phyloP scores from a whole-genome alignment of 2,888 invertebrate genomes.

The Leptopilina syphax region DNA sequence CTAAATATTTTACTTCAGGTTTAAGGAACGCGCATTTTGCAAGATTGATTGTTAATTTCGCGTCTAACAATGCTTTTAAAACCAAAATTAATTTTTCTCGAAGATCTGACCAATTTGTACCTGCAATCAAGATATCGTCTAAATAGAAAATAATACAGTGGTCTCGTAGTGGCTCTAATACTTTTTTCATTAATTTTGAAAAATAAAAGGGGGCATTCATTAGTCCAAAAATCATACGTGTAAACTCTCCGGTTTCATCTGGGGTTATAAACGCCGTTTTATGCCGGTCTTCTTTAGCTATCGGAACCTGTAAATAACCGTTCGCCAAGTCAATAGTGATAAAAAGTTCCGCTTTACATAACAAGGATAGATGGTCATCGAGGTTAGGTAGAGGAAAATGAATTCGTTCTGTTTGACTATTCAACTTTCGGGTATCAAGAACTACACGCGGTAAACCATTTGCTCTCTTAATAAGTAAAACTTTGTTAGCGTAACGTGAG shows the following conservation, averaged over 20 bases:
- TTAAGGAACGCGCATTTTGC: neutral
- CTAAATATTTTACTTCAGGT: neutral
- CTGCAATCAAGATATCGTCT: neutral
- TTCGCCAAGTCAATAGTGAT: too few relatives aligned
- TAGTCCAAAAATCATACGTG: neutral
- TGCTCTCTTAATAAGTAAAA: too few relatives aligned
- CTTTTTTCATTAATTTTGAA: neutral
- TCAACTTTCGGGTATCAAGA: too few relatives aligned
- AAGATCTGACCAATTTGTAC: neutral
- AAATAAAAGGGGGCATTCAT: neutral
- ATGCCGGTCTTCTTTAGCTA: too few relatives aligned
- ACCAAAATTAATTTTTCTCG: neutral
- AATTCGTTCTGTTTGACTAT: too few relatives aligned
- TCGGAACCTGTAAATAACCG: too few relatives aligned
- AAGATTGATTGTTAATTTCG: neutral
- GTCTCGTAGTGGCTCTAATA: neutral
- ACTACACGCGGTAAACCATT: too few relatives aligned
- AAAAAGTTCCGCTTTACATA: too few relatives aligned
- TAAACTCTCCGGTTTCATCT: neutral
- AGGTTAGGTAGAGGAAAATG: too few relatives aligned
- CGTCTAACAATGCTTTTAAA: neutral
- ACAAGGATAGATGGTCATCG: too few relatives aligned
- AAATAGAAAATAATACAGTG: slow-evolving; percentile 3
- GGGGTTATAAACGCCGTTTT: too few relatives aligned
- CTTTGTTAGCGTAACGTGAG: too few relatives aligned